Evolutionary conservation across 23 tunicate species (phyloP).

Genomic region (Ciona savignyi): DNA sequence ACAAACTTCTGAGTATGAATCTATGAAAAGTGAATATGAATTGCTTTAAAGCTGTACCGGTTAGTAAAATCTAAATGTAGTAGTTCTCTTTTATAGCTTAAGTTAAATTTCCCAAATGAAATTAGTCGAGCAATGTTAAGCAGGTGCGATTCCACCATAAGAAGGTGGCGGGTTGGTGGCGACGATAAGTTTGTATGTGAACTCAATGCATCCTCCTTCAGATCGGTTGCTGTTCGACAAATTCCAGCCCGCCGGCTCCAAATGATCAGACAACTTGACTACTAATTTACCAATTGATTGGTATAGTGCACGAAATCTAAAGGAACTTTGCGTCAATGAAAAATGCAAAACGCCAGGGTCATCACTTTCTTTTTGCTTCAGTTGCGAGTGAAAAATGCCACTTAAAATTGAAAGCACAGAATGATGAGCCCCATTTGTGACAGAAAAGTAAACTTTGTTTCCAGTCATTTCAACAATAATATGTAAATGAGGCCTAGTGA

Average conservation of each 20-base stretch:
- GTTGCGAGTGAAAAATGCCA: neutral
- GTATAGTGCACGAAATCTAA: too few species aligned
- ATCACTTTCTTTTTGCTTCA: neutral
- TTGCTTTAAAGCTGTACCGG: too few species aligned
- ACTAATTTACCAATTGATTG: neutral
- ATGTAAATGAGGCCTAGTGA: neutral
- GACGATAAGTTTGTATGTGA: neutral
- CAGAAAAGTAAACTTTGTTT: neutral
- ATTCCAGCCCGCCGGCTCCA: neutral
- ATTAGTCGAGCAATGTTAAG: too few species aligned
- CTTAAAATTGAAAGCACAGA: neutral
- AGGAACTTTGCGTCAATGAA: neutral
- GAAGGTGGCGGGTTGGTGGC: neutral
- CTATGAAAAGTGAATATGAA: too few species aligned
- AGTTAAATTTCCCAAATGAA: too few species aligned
- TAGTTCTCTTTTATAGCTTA: too few species aligned
- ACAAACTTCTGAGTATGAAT: too few species aligned
- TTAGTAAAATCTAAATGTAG: too few species aligned
- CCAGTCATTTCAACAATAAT: too few species aligned
- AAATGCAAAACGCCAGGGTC: neutral
- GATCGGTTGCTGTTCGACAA: neutral
- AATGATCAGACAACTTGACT: neutral
- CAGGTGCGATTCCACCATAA: too few species aligned
- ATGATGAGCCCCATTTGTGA: neutral
- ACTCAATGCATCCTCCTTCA: neutral